Evolutionary conservation across 1,140 invertebrate species (phyloP).

Genomic region (Campoletis sonorensis): DNA sequence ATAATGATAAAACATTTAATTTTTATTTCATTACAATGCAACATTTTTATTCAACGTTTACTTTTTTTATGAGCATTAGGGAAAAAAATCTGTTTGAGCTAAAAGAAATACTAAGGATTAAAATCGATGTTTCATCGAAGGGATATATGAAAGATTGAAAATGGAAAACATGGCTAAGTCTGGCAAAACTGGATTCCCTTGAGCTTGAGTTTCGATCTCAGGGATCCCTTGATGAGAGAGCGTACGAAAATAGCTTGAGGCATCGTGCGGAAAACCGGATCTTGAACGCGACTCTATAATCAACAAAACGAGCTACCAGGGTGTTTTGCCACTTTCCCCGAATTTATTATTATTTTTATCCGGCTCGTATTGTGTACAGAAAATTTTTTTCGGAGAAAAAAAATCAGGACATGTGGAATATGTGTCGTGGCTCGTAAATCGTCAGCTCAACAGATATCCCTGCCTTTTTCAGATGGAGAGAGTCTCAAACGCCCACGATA

Average conservation of each 20-base stretch:
- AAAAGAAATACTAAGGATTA: too few species aligned
- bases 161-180: slow-evolving; percentile 18
- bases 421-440: not conserved
- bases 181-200: slow-evolving; percentile 47
- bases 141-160: not conserved
- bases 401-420: not conserved
- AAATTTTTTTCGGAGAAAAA: not conserved
- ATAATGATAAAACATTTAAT: too few species aligned
- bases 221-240: not conserved
- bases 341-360: slow-evolving; percentile 13
- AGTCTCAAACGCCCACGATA: slow-evolving; percentile 14
- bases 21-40: too few species aligned
- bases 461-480: slow-evolving; percentile 15
- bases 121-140: not conserved
- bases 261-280: slow-evolving; percentile 44
- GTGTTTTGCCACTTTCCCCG: slow-evolving; percentile 17
- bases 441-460: not conserved
- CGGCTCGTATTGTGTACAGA: too few species aligned
- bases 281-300: not conserved
- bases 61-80: too few species aligned
- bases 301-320: slow-evolving; percentile 1
- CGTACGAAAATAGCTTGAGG: slow-evolving; percentile 36
- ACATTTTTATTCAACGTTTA: too few species aligned
- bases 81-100: too few species aligned
- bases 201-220: slow-evolving; percentile 47